phyloP scores from a whole-genome alignment of 2,113 vertebrate genomes.

The Chunga burmeisteri region DNA sequence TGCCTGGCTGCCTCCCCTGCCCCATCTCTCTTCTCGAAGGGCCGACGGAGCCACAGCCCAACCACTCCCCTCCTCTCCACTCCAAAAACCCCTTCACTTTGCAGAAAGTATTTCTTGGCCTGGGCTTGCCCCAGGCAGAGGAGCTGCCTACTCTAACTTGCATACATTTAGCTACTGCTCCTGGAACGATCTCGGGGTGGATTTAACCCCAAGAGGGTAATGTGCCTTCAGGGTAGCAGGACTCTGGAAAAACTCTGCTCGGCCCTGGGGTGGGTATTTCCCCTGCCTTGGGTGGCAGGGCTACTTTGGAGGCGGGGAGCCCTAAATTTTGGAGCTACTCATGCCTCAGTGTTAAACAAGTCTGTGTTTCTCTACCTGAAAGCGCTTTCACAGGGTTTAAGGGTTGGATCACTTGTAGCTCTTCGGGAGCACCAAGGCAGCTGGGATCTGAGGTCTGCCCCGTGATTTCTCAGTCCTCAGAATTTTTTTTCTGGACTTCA shows the following conservation, averaged over 20 bases:
- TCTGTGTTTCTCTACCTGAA: background rate
- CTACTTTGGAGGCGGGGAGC: background rate
- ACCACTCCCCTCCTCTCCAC: background rate
- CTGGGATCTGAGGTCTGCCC: background rate
- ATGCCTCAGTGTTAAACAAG: background rate
- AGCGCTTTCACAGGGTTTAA: background rate
- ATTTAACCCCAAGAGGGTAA: background rate
- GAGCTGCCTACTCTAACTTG: background rate
- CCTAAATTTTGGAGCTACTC: background rate
- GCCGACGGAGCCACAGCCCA: fast-evolving
- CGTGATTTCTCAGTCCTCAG: background rate
- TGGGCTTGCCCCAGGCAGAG: background rate
- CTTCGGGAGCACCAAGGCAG: background rate
- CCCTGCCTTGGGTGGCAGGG: background rate
- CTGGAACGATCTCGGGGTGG: background rate
- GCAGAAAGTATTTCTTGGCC: background rate
- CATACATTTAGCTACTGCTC: background rate
- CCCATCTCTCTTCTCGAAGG: background rate
- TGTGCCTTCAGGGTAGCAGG: background rate
- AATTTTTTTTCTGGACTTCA: background rate
- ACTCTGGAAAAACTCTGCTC: background rate
- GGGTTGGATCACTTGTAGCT: background rate
- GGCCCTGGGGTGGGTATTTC: background rate
- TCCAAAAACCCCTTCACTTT: background rate
- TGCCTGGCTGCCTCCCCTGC: background rate